Evolutionary conservation across 2,888 invertebrate species (phyloP).

Genomic region (Eutolmus rufibarbis): DNA sequence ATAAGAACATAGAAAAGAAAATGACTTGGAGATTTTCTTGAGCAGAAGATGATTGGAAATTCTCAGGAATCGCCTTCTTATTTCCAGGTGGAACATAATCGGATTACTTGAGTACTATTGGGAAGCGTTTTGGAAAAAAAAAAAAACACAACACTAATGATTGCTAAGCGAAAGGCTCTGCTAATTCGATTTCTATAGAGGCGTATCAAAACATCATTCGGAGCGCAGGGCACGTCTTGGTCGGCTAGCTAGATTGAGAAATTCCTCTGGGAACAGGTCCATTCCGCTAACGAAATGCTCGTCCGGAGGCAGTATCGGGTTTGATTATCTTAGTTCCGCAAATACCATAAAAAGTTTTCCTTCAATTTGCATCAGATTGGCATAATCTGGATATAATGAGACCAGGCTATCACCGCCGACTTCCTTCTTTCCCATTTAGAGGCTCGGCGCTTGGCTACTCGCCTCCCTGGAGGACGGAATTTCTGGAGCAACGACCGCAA

Average conservation of each 20-base stretch:
- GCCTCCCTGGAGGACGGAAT: not conserved
- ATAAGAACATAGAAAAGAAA: not conserved
- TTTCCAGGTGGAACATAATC: not conserved
- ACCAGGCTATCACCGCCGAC: not conserved
- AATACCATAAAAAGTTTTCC: conserved; percentile 7
- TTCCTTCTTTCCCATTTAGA: not conserved
- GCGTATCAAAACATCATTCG: not conserved
- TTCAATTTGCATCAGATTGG: conserved; percentile 7
- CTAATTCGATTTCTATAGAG: not conserved
- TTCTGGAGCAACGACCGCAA: not conserved
- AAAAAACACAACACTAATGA: not conserved
- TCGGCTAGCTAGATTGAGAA: not conserved
- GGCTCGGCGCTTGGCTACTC: not conserved
- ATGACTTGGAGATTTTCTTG: not conserved
- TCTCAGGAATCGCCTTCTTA: not conserved
- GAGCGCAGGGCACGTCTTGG: not conserved
- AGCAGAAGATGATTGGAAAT: not conserved
- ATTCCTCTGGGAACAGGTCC: not conserved
- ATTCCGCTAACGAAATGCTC: not conserved
- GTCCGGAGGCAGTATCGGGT: not conserved
- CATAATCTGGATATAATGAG: conserved; percentile 2
- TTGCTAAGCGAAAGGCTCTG: not conserved
- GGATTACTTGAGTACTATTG: not conserved
- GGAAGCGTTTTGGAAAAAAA: not conserved
- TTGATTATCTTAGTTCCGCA: conserved; percentile 7